Evolutionary conservation across 2,888 invertebrate genomes (phyloP).

Genomic region (Portevinia maculata): DNA sequence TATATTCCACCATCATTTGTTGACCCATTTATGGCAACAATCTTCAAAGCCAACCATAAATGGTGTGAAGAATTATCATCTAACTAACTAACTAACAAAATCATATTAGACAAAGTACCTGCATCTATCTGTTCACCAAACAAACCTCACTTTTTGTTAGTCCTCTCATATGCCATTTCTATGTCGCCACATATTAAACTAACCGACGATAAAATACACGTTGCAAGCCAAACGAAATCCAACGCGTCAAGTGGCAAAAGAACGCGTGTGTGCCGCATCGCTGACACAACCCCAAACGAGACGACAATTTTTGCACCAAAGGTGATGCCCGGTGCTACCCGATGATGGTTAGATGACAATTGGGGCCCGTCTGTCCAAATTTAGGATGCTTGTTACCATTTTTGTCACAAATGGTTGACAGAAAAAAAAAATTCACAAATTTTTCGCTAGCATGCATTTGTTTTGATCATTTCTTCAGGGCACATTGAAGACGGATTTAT

Average conservation of each 20-base stretch:
- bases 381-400: slow-evolving; percentile 61
- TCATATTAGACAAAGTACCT: not conserved
- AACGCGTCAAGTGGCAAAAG: slow-evolving; percentile 50
- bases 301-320: slow-evolving; percentile 39
- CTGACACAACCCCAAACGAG: slow-evolving; percentile 14
- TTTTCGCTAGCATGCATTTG: not conserved
- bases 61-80: slow-evolving; percentile 20
- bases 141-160: not conserved
- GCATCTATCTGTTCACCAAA: slow-evolving; percentile 15
- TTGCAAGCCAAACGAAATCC: slow-evolving; percentile 32
- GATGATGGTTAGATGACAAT: slow-evolving; percentile 24
- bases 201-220: slow-evolving; percentile 32
- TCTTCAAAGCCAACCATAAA: not conserved
- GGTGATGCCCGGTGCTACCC: slow-evolving; percentile 1
- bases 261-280: slow-evolving; percentile 49
- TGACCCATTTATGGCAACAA: slow-evolving; percentile 7
- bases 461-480: slow-evolving; percentile 4
- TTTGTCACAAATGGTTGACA: slow-evolving; percentile 39
- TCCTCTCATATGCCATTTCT: not conserved
- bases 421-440: not conserved
- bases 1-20: not conserved
- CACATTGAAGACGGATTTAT: slow-evolving; percentile 48
- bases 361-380: slow-evolving; percentile 43
- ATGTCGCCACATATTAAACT: slow-evolving; percentile 23
- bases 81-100: not conserved